Base-by-base conservation (phyloP, 2,113 vertebrate genomes). In the Serilophus lunatus region DNA sequence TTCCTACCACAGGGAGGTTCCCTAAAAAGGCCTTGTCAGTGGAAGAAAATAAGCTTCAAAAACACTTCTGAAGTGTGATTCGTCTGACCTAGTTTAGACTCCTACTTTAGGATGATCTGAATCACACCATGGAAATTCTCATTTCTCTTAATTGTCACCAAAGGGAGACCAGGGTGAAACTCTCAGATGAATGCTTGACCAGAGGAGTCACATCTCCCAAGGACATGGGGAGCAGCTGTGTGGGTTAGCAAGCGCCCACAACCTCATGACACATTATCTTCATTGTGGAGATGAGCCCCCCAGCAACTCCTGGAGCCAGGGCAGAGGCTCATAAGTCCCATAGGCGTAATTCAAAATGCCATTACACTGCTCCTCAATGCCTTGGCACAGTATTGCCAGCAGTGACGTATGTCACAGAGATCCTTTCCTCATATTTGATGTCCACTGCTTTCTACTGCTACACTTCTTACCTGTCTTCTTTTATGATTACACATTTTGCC, bases 71-170 rank as follows among this genome's bases (percentile, higher is more conserved):
- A 93, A 81, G 86, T 0, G 1, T 94, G 82, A 95, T 92, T 93
- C 0, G 72, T 93, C 92, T 96, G 94, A 96, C 96, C 96, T 84
- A 96, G 91, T 95, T 96, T 95, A 83, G 54, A 33, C 47, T 97
- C 26, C 60, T 74, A 47, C 82, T 97, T 94, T 88, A 90, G 80
- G 83, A 88, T 78, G 64, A 63, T 88, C 51, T 92, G 64, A 83
- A 40, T 92, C 29, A 40, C 69, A 93, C 22, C 51, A 56, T 75
- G 26, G 1, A 70, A 81, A 47, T 93, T 95, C 88, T 59, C 3
- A 0, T 86, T 94, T 85, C 70, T 65, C 38, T 65, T 83, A 35
- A 12, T 38, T 78, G 35, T 59, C 92, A 90, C 64, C 69, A 60
- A 88, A 81, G 35, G 59, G 38, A 88, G n/a, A 16, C 47, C 25